Evolutionary conservation across 2,797 vertebrate genomes (phyloP).

Genomic region (Alosa sapidissima): DNA sequence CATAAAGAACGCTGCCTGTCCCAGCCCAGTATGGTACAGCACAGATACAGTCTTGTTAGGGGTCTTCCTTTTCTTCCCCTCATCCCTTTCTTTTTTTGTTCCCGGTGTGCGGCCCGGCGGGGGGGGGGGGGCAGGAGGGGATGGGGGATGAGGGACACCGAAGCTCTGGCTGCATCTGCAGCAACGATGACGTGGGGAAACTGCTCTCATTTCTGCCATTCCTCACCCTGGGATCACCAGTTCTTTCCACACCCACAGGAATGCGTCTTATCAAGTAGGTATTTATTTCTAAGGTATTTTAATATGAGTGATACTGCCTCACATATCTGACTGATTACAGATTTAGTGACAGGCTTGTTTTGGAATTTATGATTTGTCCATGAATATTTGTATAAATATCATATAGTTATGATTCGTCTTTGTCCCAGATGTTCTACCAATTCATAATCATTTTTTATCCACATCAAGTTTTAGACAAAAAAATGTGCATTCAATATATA

Average conservation of each 20-base stretch:
- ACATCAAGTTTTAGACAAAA: background rate
- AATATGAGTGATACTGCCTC: background rate
- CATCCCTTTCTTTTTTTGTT: background rate
- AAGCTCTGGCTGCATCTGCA: background rate
- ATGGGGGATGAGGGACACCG: background rate
- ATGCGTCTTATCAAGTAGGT: background rate
- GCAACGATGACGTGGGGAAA: background rate
- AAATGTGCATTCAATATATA: background rate
- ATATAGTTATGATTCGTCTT: background rate
- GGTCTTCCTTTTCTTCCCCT: background rate
- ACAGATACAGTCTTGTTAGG: conserved; percentile 6
- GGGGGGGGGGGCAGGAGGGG: background rate
- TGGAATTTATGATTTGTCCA: background rate
- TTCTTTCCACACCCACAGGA: background rate
- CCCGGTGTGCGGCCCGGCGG: background rate
- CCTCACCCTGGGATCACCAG: background rate
- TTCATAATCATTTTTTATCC: background rate
- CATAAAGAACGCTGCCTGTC: background rate
- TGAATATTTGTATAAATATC: background rate
- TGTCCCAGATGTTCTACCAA: background rate
- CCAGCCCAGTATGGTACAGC: conserved; percentile 13
- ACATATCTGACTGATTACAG: background rate
- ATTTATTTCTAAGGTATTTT: background rate
- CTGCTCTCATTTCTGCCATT: background rate
- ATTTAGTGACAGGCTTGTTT: background rate